Percentiles rank a stretch among this genome's conserved stretches.
These are phyloP conservation scores for Cepaea nemoralis DNA, from an alignment of 1,140 invertebrate species.

Conservation along the genomic window DNA sequence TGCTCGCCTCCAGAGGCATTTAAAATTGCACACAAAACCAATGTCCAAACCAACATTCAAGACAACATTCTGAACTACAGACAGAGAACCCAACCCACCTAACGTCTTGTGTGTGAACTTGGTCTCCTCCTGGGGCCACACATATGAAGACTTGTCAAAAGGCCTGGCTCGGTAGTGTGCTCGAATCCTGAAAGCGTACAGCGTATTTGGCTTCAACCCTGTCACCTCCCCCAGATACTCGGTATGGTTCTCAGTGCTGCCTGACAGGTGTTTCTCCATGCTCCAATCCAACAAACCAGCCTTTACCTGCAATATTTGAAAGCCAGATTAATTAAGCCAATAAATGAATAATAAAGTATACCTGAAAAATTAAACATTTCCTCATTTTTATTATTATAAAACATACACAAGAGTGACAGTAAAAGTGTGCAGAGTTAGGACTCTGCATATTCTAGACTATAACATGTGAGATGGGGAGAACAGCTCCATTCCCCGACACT, in stretches of 20 bases:
- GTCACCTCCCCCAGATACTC: conserved; percentile 33
- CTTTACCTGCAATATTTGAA: conserved; percentile 3
- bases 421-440: too few relatives aligned
- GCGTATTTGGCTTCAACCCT: conserved; percentile 79
- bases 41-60: too few relatives aligned
- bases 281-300: neutral
- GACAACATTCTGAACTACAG: too few relatives aligned
- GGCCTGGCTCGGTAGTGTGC: conserved; percentile 77
- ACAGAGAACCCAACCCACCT: too few relatives aligned
- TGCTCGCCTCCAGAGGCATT: too few relatives aligned
- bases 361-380: neutral
- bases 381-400: too few relatives aligned
- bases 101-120: conserved; percentile 82
- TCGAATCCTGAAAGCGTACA: conserved; percentile 82
- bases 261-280: neutral
- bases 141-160: conserved; percentile 31
- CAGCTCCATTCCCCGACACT: too few relatives aligned
- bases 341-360: neutral
- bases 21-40: too few relatives aligned
- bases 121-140: conserved; percentile 45
- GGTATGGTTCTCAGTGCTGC: conserved; percentile 45
- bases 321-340: neutral
- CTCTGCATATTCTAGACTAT: too few relatives aligned
- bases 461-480: too few relatives aligned
- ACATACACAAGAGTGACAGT: too few relatives aligned